Evolutionary conservation across 1,140 invertebrate species (phyloP).

Genomic region (Brachionus angularis): DNA sequence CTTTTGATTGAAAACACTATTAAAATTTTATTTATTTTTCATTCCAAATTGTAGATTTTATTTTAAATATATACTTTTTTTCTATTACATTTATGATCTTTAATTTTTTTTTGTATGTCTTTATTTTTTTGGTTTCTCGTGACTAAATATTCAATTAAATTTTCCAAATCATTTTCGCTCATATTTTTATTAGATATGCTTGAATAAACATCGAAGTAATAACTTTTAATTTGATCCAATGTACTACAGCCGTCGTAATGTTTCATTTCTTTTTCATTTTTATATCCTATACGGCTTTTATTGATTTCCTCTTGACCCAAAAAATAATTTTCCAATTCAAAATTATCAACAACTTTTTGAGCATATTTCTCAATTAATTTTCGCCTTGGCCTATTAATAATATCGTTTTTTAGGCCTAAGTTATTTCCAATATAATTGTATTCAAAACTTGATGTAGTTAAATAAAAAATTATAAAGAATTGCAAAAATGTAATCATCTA

Average conservation of each 20-base stretch:
- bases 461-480: too few species aligned
- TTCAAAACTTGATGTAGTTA: too few species aligned
- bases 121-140: conserved; percentile 18
- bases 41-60: too few species aligned
- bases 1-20: conserved; percentile 23
- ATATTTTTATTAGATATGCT: conserved; percentile 7
- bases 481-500: too few species aligned
- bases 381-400: background rate
- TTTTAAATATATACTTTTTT: too few species aligned
- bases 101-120: background rate
- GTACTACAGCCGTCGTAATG: background rate
- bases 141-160: conserved; percentile 26
- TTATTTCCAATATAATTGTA: too few species aligned
- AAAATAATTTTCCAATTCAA: conserved; percentile 6
- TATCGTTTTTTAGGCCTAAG: too few species aligned
- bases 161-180: background rate
- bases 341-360: conserved; percentile 11
- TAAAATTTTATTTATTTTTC: too few species aligned
- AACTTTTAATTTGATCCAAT: conserved; percentile 24
- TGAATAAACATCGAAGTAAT: conserved; percentile 25
- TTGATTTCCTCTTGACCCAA: background rate
- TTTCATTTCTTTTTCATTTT: background rate
- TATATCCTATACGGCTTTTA: background rate
- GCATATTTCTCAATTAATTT: background rate
- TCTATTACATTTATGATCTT: background rate